Percentiles rank a stretch among this genome's conserved stretches.
These are phyloP conservation scores for Dromiciops gliroides DNA, from an alignment of 2,113 vertebrate species.

Conservation along the genomic window DNA sequence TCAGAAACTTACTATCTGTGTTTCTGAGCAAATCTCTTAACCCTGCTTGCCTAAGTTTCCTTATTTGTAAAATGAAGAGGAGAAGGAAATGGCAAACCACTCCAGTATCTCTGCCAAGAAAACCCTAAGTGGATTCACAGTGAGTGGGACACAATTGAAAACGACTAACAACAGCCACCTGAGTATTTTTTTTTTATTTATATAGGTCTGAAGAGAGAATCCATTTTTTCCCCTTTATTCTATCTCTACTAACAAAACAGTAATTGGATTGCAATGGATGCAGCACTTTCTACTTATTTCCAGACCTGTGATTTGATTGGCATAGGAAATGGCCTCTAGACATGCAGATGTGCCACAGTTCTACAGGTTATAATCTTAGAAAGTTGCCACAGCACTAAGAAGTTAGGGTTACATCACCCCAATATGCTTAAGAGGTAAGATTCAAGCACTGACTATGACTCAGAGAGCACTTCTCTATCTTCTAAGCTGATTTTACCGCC, in stretches of 20 bases:
- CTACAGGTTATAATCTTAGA: not conserved
- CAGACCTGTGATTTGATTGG: not conserved
- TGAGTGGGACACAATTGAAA: not conserved
- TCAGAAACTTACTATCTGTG: not conserved
- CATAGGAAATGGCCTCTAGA: not conserved
- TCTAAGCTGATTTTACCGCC: not conserved
- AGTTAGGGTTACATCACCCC: not conserved
- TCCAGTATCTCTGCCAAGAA: not conserved
- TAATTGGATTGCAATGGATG: not conserved
- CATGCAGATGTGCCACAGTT: not conserved
- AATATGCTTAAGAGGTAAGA: not conserved
- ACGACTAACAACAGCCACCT: not conserved
- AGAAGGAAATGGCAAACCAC: not conserved
- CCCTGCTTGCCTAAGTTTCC: not conserved
- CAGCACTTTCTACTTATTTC: not conserved
- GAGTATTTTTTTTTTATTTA: too few species aligned
- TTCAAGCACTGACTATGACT: not conserved
- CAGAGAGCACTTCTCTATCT: not conserved
- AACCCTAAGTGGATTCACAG: not conserved
- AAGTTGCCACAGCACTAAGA: not conserved
- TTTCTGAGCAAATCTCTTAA: not conserved
- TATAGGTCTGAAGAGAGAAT: not conserved
- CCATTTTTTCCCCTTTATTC: not conserved
- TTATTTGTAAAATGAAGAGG: not conserved
- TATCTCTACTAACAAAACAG: not conserved